Conservation (phyloP, 2,797 vertebrate species). For the Alcedo quadribrachys region DNA sequence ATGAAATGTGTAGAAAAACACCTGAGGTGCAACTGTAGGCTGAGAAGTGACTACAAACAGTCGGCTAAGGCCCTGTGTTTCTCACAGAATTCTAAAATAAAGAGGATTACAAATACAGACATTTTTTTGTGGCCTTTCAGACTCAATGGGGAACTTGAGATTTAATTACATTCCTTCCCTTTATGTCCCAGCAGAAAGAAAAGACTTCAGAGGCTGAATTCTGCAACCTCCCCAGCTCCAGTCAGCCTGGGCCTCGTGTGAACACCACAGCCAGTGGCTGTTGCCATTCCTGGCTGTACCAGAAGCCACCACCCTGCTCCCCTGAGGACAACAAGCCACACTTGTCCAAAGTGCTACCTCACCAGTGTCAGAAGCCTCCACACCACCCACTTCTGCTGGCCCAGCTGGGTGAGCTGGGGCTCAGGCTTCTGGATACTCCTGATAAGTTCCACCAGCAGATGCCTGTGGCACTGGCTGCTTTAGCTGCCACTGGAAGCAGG, state of each 20-base stretch:
- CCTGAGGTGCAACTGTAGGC: constrained; percentile 15
- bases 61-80: background rate
- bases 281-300: background rate
- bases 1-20: background rate
- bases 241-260: background rate
- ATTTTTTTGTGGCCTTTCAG: background rate
- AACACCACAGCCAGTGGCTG: accelerated
- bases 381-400: background rate
- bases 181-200: background rate
- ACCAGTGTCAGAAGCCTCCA: background rate
- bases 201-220: background rate
- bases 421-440: background rate
- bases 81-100: background rate
- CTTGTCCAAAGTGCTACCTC: background rate
- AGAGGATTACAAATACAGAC: background rate
- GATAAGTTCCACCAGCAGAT: background rate
- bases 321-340: background rate
- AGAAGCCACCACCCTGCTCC: background rate
- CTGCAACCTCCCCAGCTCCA: background rate
- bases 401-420: background rate
- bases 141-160: background rate
- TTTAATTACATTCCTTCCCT: background rate
- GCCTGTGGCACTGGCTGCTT: background rate
- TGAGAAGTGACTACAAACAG: background rate
- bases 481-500: background rate